Percentiles rank a stretch among this genome's conserved stretches.
These are phyloP conservation scores for Cecropterus lyciades DNA, from an alignment of 1,140 invertebrate genomes.

Conservation along the genomic window DNA sequence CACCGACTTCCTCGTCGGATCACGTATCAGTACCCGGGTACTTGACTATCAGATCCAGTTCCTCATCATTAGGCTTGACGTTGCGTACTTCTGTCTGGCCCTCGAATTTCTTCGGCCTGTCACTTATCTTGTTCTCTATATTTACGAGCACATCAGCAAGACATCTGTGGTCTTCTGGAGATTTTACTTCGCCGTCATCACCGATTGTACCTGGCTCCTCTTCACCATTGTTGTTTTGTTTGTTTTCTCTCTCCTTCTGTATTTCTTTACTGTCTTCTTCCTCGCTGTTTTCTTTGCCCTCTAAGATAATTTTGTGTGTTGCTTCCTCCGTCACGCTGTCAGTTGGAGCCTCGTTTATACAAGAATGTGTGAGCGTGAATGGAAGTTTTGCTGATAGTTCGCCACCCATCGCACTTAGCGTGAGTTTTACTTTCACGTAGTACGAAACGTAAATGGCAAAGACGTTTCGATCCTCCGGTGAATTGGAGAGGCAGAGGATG, in stretches of 20 bases:
- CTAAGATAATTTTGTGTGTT: slow-evolving; percentile 76
- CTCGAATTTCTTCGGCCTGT: slow-evolving; percentile 68
- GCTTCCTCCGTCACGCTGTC: slow-evolving; percentile 77
- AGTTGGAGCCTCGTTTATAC: slow-evolving; percentile 79
- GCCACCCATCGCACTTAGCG: slow-evolving; percentile 91
- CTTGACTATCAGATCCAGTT: slow-evolving; percentile 79
- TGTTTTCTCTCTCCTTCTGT: slow-evolving; percentile 52
- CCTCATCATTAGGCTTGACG: slow-evolving; percentile 74
- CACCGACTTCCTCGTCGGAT: slow-evolving; percentile 75
- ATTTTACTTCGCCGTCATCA: slow-evolving; percentile 61
- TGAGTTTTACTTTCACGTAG: slow-evolving; percentile 94
- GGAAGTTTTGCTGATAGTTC: slow-evolving; percentile 92
- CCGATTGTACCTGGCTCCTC: slow-evolving; percentile 33
- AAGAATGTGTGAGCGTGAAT: slow-evolving; percentile 87
- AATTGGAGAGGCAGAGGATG: slow-evolving; percentile 85
- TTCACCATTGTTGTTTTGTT: slow-evolving; percentile 66
- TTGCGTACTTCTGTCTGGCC: slow-evolving; percentile 65
- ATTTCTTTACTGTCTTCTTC: slow-evolving; percentile 68
- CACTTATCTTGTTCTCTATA: slow-evolving; percentile 70
- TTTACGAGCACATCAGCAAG: slow-evolving; percentile 73
- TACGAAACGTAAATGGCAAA: slow-evolving; percentile 96
- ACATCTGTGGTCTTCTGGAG: slow-evolving; percentile 61
- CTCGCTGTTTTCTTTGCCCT: slow-evolving; percentile 75
- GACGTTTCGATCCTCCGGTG: slow-evolving; percentile 90
- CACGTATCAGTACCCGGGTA: slow-evolving; percentile 81